Conservation (phyloP, 92 coral and sea anemone genomes). For the Phymanthus crucifer region DNA sequence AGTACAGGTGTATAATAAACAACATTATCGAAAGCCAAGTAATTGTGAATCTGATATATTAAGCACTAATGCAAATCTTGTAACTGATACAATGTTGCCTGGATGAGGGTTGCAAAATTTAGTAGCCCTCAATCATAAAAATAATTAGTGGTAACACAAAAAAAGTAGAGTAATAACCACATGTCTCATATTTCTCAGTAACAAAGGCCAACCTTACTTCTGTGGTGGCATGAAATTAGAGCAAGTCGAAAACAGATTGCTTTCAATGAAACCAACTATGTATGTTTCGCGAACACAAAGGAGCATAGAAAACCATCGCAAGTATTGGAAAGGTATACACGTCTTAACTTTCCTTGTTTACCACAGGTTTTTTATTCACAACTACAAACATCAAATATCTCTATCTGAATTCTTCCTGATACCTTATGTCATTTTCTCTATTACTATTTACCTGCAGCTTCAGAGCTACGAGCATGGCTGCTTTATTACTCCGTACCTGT, state of each 20-base stretch:
- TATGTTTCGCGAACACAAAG: slow-evolving; percentile 5
- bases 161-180: background rate
- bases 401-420: background rate
- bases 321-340: slow-evolving; percentile 25
- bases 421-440: background rate
- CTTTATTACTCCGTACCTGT: slow-evolving; percentile 6
- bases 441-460: slow-evolving; percentile 12
- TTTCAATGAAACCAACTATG: slow-evolving; percentile 2
- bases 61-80: background rate
- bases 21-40: no score
- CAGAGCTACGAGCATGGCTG: slow-evolving; percentile 10
- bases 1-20: no score
- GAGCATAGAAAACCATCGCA: slow-evolving; percentile 34
- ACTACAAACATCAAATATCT: background rate
- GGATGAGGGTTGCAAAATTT: background rate
- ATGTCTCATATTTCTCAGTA: background rate
- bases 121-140: background rate
- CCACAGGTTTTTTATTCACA: background rate
- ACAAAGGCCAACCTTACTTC: background rate
- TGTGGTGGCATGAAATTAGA: background rate
- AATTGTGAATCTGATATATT: no score
- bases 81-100: background rate
- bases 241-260: background rate
- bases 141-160: background rate
- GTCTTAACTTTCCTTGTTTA: background rate